phyloP scores from a whole-genome alignment of 1,140 invertebrate species.

The Zaprionus camerounensis region DNA sequence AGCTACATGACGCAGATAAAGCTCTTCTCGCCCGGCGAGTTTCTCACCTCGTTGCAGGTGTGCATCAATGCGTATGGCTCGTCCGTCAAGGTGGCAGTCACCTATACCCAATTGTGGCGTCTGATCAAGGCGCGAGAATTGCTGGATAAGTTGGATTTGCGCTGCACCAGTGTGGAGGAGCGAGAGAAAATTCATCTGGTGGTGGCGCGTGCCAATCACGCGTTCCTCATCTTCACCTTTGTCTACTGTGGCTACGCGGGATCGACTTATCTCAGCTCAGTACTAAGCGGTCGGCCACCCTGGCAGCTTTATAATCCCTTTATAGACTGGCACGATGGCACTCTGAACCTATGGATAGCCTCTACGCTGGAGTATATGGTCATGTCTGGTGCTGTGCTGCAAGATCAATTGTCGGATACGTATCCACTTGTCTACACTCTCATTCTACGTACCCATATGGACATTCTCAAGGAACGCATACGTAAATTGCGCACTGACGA shows the following conservation, averaged over 20 bases:
- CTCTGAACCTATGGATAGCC: constrained; percentile 48
- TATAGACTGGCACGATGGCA: constrained; percentile 56
- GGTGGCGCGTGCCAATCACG: constrained; percentile 59
- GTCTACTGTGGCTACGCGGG: constrained; percentile 64
- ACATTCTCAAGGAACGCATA: constrained; percentile 59
- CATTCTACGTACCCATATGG: constrained; percentile 53
- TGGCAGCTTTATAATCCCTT: constrained; percentile 67
- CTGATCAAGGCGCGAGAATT: constrained; percentile 54
- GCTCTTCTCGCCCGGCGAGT: constrained; percentile 59
- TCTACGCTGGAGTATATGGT: constrained; percentile 58
- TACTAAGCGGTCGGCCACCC: constrained; percentile 56
- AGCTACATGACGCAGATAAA: constrained; percentile 63
- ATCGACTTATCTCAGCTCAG: constrained; percentile 60
- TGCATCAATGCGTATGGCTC: constrained; percentile 69
- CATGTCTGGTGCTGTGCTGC: constrained; percentile 62
- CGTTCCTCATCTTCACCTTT: constrained; percentile 64
- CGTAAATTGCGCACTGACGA: constrained; percentile 40
- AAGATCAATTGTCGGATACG: constrained; percentile 59
- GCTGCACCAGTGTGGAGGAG: constrained; percentile 56
- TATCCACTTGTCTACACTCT: constrained; percentile 63
- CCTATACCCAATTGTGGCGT: constrained; percentile 57
- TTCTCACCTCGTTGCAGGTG: constrained; percentile 70
- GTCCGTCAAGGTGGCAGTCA: constrained; percentile 58
- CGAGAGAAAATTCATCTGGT: constrained; percentile 56
- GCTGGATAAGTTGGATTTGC: constrained; percentile 55